These are phyloP conservation scores for Synergus umbraculus DNA, from an alignment of 2,888 invertebrate species.

Conservation along the genomic window DNA sequence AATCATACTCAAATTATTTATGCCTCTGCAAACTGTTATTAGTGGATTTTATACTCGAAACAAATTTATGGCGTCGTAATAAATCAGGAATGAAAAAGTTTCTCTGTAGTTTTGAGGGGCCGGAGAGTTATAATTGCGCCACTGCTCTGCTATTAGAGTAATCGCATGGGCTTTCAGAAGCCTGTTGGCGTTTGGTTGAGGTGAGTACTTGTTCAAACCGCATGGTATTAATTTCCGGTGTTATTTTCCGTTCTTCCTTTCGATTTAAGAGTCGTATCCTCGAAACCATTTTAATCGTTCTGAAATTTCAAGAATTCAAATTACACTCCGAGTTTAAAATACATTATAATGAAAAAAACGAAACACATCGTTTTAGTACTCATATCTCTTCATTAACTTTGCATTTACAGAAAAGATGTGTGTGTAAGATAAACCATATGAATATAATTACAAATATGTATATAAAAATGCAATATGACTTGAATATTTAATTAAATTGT, in stretches of 20 bases:
- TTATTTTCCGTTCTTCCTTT: conserved; percentile 35
- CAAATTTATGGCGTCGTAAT: conserved; percentile 3
- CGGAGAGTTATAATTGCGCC: conserved; percentile 26
- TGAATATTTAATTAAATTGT: conserved; percentile 1
- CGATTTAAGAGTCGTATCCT: not conserved
- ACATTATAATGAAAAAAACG: not conserved
- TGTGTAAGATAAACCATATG: not conserved
- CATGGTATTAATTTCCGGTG: conserved; percentile 37
- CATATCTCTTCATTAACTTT: not conserved
- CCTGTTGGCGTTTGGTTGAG: conserved; percentile 35
- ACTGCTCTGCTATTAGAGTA: conserved; percentile 24
- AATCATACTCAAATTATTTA: not conserved
- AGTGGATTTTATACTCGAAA: not conserved
- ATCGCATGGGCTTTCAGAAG: conserved; percentile 34
- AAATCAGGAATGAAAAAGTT: conserved; percentile 18
- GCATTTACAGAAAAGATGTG: not conserved
- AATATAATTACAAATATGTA: not conserved
- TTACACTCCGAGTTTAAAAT: not conserved
- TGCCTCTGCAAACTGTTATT: conserved; percentile 6
- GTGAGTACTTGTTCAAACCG: conserved; percentile 33
- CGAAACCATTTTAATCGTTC: not conserved
- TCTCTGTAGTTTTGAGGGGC: conserved; percentile 19
- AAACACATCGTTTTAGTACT: not conserved
- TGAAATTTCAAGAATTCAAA: conserved; percentile 24
- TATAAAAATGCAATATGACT: not conserved